Evolutionary conservation across 2,797 vertebrate genomes (phyloP), one percentile per base, ranked within the genome.

Genomic region (Sebastes kiyomatsui): DNA sequence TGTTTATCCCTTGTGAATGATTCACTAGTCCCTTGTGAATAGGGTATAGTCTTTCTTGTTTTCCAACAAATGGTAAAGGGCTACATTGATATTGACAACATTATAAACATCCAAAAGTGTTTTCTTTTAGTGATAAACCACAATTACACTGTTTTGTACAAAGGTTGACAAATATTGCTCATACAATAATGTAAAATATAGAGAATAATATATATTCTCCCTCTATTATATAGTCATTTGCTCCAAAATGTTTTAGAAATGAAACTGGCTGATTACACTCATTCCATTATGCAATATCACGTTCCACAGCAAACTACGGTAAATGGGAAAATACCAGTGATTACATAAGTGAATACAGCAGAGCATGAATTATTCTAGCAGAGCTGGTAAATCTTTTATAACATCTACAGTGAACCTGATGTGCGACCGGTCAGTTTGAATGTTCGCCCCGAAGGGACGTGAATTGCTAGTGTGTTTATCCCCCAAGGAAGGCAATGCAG

Each of bases 341-440:
- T 71, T 49, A 66, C 55, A 25, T 16, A 62, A 69, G 52, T 62
- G 58, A 75, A 74, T 60, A 28, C 18, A 59, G 20, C 46, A 49
- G 7, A 27, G 25, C 27, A 38, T 58, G 28, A 79, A 30, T 71
- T 62, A 69, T 30, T 77, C n/a, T 2, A 61, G 72, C 38, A 74
- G 55, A 77, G 65, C 64, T 42, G 52, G 28, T 62, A 76, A 82
- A 78, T 86, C 38, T 73, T 33, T 79, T 67, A 70, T 75, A 65
- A 83, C 86, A 79, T 81, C 76, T 55, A 70, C 62, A 75, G 67
- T 54, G 56, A 69, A 72, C 74, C 83, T 80, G 65, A 84, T 62
- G 78, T 81, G 76, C 18, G 76, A 80, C 83, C 10, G 67, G 86
- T 80, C 76, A 88, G 72, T 81, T 75, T 84, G 83, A 87, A 83